Evolutionary conservation across 2,888 invertebrate species (phyloP).

Genomic region (Autographa gamma): DNA sequence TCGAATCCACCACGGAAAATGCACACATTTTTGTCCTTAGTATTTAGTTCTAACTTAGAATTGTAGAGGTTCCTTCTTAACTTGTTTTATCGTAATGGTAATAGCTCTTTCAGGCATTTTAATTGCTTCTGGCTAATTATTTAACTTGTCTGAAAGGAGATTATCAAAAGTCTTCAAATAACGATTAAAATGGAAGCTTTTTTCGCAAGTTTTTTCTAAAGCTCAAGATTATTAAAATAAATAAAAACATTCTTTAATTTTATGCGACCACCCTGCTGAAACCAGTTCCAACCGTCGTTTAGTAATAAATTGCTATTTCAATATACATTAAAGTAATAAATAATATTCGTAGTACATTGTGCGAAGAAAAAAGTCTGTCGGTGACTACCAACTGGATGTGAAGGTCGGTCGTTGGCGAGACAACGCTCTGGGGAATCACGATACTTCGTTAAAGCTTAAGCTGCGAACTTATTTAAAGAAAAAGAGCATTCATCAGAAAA

Average conservation of each 20-base stretch:
- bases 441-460: conserved; percentile 23
- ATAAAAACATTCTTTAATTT: conserved; percentile 47
- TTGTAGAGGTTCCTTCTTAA: not conserved
- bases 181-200: not conserved
- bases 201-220: conserved; percentile 32
- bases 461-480: not conserved
- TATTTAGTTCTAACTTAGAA: conserved; percentile 31
- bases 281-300: conserved; percentile 53
- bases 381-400: conserved; percentile 52
- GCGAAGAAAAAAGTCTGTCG: conserved; percentile 42
- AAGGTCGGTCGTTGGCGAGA: conserved; percentile 59
- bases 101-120: not conserved
- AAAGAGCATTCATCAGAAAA: not conserved
- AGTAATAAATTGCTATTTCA: conserved; percentile 54
- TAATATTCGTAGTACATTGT: conserved; percentile 52
- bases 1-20: conserved; percentile 60
- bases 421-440: conserved; percentile 28
- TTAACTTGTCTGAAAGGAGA: not conserved
- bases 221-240: conserved; percentile 38
- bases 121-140: not conserved
- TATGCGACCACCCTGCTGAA: conserved; percentile 52
- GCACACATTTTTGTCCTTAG: conserved; percentile 45
- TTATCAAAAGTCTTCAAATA: not conserved
- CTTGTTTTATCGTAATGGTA: not conserved
- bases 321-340: conserved; percentile 59